phyloP scores from a whole-genome alignment of 2,888 invertebrate genomes.

The Cheiracanthium punctorium region DNA sequence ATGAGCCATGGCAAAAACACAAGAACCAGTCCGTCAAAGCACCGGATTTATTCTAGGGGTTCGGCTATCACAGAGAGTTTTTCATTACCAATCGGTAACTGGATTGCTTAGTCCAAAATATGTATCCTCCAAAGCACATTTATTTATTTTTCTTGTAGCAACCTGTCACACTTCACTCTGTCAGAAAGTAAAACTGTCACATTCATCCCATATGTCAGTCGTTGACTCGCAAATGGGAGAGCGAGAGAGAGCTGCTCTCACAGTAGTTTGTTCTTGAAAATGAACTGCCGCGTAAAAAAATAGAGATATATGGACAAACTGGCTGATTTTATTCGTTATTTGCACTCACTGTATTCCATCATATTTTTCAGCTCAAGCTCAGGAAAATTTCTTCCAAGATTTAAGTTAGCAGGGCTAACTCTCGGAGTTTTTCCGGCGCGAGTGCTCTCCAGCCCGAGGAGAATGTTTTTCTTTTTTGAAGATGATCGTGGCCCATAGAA shows the following conservation, averaged over 20 bases:
- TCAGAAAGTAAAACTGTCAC: too few species aligned
- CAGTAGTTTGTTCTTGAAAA: background rate
- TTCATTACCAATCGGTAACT: background rate
- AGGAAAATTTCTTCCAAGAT: too few species aligned
- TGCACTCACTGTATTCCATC: too few species aligned
- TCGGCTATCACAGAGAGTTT: background rate
- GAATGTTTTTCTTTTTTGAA: slow-evolving; percentile 54
- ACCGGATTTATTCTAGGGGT: background rate
- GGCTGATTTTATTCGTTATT: too few species aligned
- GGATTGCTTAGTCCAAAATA: background rate
- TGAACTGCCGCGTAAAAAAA: too few species aligned
- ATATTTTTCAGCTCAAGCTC: too few species aligned
- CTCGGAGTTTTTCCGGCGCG: background rate
- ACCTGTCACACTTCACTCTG: too few species aligned
- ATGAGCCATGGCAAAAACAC: background rate
- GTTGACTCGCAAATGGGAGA: background rate
- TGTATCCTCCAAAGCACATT: too few species aligned
- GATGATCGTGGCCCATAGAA: slow-evolving; percentile 49
- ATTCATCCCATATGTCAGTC: background rate
- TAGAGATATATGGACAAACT: too few species aligned
- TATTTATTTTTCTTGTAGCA: too few species aligned
- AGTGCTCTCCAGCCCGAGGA: background rate
- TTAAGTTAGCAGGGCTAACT: background rate
- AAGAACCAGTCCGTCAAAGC: background rate
- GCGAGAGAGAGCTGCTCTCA: background rate